These are phyloP conservation scores for Melanotaenia duboulayi DNA, from an alignment of 2,113 vertebrate species.

Conservation along the genomic window DNA sequence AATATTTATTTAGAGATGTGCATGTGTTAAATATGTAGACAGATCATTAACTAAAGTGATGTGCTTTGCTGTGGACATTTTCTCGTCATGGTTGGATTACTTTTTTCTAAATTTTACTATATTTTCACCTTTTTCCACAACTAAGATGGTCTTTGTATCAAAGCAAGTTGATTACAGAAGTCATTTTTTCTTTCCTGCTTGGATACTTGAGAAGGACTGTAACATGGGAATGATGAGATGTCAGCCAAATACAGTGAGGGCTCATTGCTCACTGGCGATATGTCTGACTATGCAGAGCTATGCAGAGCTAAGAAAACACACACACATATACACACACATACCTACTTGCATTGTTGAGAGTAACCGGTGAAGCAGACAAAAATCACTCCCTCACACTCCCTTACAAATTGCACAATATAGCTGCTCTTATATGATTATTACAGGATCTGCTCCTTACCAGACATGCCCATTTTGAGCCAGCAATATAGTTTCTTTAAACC, in stretches of 20 bases:
- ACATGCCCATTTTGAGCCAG: conserved; percentile 42
- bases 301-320: conserved; percentile 29
- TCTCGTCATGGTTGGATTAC: not conserved
- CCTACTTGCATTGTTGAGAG: conserved; percentile 44
- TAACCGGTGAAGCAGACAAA: conserved; percentile 31
- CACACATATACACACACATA: conserved; percentile 14
- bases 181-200: conserved; percentile 34
- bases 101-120: too few relatives aligned
- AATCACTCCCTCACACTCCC: conserved; percentile 31
- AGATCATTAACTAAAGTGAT: not conserved
- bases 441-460: conserved; percentile 41
- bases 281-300: conserved; percentile 31
- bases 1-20: not conserved
- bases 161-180: conserved; percentile 41
- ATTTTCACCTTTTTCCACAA: not conserved
- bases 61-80: not conserved
- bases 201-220: conserved; percentile 49
- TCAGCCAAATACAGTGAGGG: conserved; percentile 65
- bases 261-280: conserved; percentile 42
- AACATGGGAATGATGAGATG: conserved; percentile 65
- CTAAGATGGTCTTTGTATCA: not conserved
- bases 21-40: not conserved
- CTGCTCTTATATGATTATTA: conserved; percentile 55
- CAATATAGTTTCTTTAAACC: conserved; percentile 64
- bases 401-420: conserved; percentile 53